Evolutionary conservation across 2,888 invertebrate genomes (phyloP), one percentile per base, ranked within the genome.

Genomic region (Eupeodes latifasciatus): DNA sequence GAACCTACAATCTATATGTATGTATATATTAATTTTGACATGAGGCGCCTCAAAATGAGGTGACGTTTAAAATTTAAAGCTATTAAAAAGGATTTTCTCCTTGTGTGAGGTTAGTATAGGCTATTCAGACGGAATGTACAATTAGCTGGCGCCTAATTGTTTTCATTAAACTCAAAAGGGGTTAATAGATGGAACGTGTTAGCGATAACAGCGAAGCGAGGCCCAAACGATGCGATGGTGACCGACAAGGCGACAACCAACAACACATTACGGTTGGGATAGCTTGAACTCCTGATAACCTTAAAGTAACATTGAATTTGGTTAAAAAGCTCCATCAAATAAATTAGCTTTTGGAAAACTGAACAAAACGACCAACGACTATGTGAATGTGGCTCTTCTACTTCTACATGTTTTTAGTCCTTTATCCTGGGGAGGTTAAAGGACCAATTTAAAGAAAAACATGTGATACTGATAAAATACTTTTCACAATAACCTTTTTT

Each of bases 31-130:
- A 40, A 61, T 77, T 81, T 81, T 49, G 67, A 16, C 81, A 81
- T 34, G 64, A 16, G 61, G 44, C 62, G 66, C 49, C 61, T 80
- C 36, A 80, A 75, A 80, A 75, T 67, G 72, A 67, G 72, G 59
- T 64, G 81, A 69, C 76, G 72, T 76, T 81, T 75, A 49, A 86
- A 81, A 74, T 57, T 66, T 66, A 66, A 82, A 62, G 82, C 85
- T 62, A 78, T 81, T 81, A 78, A 51, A 36, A 81, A 77, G 81
- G 77, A 62, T 74, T 78, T 83, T 34, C 27, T 27, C 51, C 34
- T 19, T 40, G 40, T 72, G 72, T 72, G 71, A 36, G 71, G 14
- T 16, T 59, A 66, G 47, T n/a, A 47, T 36, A 64, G 59, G 57
- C 40, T 44, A 71, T 72, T 64, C 76, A 44, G 71, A 27, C 36